Conservation (phyloP, 2,113 vertebrate species). For the Gymnocephalus cernua region DNA sequence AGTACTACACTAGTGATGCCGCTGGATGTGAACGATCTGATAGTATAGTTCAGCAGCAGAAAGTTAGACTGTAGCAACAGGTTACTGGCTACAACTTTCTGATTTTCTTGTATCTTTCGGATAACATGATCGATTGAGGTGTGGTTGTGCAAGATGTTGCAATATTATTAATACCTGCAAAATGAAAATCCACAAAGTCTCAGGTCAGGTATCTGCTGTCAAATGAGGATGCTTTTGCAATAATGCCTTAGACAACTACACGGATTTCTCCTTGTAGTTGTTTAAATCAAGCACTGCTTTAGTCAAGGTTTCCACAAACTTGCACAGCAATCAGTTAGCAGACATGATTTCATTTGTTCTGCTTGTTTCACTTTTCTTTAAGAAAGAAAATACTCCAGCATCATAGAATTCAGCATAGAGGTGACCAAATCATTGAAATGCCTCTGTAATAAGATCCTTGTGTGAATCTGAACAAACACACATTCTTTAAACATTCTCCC, state of each 20-base stretch:
- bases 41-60: neutral
- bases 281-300: neutral
- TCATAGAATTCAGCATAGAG: neutral
- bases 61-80: slow-evolving; percentile 59
- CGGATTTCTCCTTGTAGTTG: neutral
- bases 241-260: neutral
- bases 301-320: neutral
- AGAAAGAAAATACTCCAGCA: neutral
- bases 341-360: neutral
- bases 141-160: neutral
- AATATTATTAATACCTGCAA: neutral
- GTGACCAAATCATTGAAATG: neutral
- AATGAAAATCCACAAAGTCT: slow-evolving; percentile 3
- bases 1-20: neutral
- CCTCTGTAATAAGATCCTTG: neutral
- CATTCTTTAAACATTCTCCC: neutral
- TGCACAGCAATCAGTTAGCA: slow-evolving; percentile 1
- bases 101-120: neutral
- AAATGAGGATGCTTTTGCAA: slow-evolving; percentile 5
- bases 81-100: slow-evolving; percentile 38
- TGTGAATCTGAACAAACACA: slow-evolving; percentile 15
- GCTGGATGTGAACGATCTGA: neutral
- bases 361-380: neutral
- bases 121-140: neutral
- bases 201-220: neutral